Conservation (phyloP, 2,888 invertebrate genomes). For the Dyspetes luteomarginatus region DNA sequence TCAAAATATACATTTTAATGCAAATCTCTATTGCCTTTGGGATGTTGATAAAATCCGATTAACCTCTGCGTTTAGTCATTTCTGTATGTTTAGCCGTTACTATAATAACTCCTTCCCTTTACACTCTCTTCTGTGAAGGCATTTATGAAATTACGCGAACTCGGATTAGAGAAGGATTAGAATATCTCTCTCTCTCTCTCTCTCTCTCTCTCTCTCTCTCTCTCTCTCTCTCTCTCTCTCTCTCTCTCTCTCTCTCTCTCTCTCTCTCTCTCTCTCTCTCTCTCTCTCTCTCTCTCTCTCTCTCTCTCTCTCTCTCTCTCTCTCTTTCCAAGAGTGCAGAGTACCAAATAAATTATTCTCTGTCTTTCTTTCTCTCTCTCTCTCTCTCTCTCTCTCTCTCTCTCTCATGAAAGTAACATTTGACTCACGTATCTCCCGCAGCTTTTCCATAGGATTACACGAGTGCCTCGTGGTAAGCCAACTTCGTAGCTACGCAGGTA, state of each 20-base stretch:
- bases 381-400: not conserved
- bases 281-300: conserved; percentile 9
- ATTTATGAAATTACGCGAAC: conserved; percentile 63
- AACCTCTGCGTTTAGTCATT: conserved; percentile 5
- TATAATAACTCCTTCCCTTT: no score
- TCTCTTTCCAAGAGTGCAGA: no score
- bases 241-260: not conserved
- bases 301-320: not conserved
- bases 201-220: not conserved
- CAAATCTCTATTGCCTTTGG: conserved; percentile 53
- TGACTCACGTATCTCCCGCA: not conserved
- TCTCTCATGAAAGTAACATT: no score
- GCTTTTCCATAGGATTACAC: conserved; percentile 59
- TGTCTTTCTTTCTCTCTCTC: conserved; percentile 5
- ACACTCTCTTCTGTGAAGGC: not conserved
- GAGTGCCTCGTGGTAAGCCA: conserved; percentile 57
- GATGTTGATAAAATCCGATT: conserved; percentile 60
- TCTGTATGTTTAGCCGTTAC: not conserved
- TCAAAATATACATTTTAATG: conserved; percentile 27
- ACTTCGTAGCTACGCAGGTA: conserved; percentile 21
- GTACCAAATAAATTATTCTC: no score
- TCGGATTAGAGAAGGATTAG: conserved; percentile 64
- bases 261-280: not conserved
- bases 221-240: not conserved
- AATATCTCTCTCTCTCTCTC: conserved; percentile 18